Base-by-base conservation (phyloP, 2,113 vertebrate species). In the Seriola dumerili region DNA sequence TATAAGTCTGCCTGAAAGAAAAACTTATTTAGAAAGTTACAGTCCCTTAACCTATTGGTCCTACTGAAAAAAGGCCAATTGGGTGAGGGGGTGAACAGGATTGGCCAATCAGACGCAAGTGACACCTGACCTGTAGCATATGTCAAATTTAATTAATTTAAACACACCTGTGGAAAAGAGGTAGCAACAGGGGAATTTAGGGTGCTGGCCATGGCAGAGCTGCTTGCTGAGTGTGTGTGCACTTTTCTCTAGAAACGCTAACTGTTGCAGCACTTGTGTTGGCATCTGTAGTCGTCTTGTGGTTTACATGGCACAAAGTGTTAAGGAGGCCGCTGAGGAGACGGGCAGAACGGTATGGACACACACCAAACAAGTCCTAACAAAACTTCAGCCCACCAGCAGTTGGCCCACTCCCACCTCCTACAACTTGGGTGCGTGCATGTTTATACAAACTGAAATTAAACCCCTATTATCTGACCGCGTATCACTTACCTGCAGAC, bases 141-240 rank as follows among this genome's bases (percentile, higher is more conserved):
- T 42, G 8, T 2, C 72, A 25, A 4, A 14, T n/a, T 58, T 6
- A 44, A 50, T 38, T 1, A 55, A 13, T 64, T 40, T 5, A 73
- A 77, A n/a, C 85, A n/a, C 85, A 87, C 59, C 81, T 88, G 83
- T 55, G 72, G 6, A 1, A 13, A 10, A 1, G 52, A 62, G 69
- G 38, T 25, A n/a, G 36, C 0, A 3, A 6, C 44, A 12, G 34
- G 8, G 21, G 5, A 10, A 17, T 6, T 11, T 2, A 7, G 19
- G 5, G 8, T 29, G 21, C 13, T 11, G 19, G 48, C 29, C 6
- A n/a, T 46, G 38, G 16, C 3, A 6, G 21, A 38, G 42, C 63
- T 25, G 46, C 34, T 0, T 25, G 23, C 34, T 16, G 63, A 44
- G 32, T 17, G 50, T 66, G 25, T 3, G 1, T 5, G 21, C 52